Evolutionary conservation across 2,113 vertebrate species (phyloP).

Genomic region (Elgaria multicarinata): DNA sequence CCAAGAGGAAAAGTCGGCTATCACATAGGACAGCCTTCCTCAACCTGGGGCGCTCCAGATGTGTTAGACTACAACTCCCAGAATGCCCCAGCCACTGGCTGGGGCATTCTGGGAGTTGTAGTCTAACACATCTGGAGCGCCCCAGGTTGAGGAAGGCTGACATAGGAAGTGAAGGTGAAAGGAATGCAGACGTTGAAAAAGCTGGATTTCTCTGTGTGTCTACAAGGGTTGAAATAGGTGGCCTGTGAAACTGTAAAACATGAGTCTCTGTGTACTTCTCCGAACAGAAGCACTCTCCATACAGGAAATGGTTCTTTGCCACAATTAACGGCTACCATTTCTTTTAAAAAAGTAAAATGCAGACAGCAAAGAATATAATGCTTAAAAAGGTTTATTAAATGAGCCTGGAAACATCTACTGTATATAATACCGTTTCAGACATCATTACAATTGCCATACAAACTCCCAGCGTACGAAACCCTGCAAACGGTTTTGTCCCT

Average conservation of each 20-base stretch:
- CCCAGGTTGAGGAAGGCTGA: no score
- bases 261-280: neutral
- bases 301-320: neutral
- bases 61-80: no score
- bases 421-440: conserved; percentile 63
- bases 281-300: neutral
- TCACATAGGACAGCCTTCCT: no score
- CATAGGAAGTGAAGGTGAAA: neutral
- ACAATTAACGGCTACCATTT: neutral
- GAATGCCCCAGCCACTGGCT: no score
- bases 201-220: neutral
- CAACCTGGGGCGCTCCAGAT: no score
- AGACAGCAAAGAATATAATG: conserved; percentile 25
- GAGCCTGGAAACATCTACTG: conserved; percentile 57
- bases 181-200: no score
- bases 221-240: neutral
- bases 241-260: neutral
- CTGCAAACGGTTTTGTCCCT: conserved; percentile 44
- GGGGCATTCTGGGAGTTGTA: no score
- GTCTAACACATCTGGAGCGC: no score
- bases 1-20: neutral
- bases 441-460: conserved; percentile 63
- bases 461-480: conserved; percentile 73
- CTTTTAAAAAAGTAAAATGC: neutral
- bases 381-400: conserved; percentile 73